Base-by-base conservation (phyloP, 2,797 vertebrate genomes). In the Choloepus didactylus region DNA sequence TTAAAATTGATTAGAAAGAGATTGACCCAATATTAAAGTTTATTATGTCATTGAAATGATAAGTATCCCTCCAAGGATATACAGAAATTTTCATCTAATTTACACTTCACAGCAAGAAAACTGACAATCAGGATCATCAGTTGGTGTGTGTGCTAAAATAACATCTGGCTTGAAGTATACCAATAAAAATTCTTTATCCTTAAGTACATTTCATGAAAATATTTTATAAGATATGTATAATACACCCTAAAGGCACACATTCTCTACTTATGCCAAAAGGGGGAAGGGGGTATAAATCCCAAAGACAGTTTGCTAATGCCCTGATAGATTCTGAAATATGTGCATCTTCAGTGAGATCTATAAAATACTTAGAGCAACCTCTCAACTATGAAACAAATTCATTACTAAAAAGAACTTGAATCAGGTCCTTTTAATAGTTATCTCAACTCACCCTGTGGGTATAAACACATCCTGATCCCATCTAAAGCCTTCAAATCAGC, bases 381-480 rank as follows among this genome's bases (percentile, higher is more conserved):
- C 76, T 89, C 89, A 66, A 84, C 72, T 91, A 38, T 49, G 90
- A 75, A 95, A 67, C 62, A 86, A 89, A 91, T 91, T 81, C 60
- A 84, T 89, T 94, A 35, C 91, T 93, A 84, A 93, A 96, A 95
- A 86, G 93, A 96, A 85, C 51, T n/a, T 21, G 38, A 87, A 21
- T 87, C 25, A 35, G 64, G 44, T 67, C 23, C 7, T 89, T 90
- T 83, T 64, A 66, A 70, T 70, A 59, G n/a, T 75, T 66, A 23
- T 86, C 27, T 93, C 21, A 38, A 19, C 67, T 95, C 38, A 54
- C 76, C 70, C 66, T 69, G 3, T 46, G 62, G 73, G 51, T 51
- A 38, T 16, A 89, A 35, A 64, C 19, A 41, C 75, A 72, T n/a
- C n/a, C 79, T 35, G 19, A 70, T 79, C 80, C 41, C 54, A 76